Percentiles rank a stretch among this genome's conserved stretches.
phyloP scores from a whole-genome alignment of 2,797 vertebrate genomes.

The Malurus leucopterus region DNA sequence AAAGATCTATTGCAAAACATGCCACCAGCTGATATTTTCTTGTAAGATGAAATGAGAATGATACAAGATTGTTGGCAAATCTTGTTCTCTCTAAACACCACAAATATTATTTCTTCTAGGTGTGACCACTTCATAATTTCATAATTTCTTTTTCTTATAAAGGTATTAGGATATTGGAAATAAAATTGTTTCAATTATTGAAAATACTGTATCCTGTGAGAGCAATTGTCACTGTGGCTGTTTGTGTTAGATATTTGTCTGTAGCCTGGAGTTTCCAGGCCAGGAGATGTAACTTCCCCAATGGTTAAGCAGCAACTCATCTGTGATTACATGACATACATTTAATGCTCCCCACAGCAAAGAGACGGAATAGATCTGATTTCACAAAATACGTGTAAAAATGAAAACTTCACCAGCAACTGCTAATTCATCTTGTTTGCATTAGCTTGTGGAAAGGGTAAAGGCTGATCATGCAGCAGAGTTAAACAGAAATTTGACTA shows the following conservation, averaged over 20 bases:
- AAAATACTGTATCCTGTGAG: background rate
- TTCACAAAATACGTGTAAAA: background rate
- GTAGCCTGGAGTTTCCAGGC: background rate
- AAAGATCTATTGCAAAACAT: background rate
- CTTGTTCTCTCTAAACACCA: background rate
- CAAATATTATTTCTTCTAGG: background rate
- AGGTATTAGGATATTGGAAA: background rate
- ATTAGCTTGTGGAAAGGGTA: background rate
- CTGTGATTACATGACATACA: background rate
- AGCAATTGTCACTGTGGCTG: background rate
- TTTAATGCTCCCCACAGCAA: background rate
- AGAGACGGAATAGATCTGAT: background rate
- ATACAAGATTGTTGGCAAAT: background rate
- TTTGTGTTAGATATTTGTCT: background rate
- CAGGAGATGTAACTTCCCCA: background rate
- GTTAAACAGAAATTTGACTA: background rate
- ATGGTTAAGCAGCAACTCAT: background rate
- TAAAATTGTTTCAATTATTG: background rate
- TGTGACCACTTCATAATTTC: background rate
- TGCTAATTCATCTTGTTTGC: background rate
- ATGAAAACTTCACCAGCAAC: background rate
- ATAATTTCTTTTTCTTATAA: background rate
- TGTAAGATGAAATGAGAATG: background rate
- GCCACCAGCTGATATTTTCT: background rate
- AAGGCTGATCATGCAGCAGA: background rate